These are phyloP conservation scores for Neosilurus hyrtlii DNA, from an alignment of 2,797 vertebrate genomes.

Conservation along the genomic window DNA sequence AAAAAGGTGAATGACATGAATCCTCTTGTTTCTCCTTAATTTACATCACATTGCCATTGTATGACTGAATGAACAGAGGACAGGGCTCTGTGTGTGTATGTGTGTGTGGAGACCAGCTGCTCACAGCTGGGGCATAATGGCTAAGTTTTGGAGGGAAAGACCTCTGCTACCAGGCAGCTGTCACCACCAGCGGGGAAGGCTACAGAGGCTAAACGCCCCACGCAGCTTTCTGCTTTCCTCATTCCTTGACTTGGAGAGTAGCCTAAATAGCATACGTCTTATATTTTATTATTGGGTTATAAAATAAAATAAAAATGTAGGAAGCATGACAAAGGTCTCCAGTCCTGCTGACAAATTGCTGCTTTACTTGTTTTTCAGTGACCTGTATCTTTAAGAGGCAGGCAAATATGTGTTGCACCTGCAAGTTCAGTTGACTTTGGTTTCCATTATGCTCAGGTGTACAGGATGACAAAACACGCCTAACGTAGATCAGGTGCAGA, in stretches of 20 bases:
- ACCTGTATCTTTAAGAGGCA: constrained; percentile 29
- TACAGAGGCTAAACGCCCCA: constrained; percentile 59
- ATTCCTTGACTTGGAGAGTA: not conserved
- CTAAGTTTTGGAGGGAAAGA: constrained; percentile 70
- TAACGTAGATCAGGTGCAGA: constrained; percentile 8
- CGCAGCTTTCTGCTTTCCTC: constrained; percentile 38
- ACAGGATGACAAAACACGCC: not conserved
- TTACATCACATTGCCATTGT: constrained; percentile 58
- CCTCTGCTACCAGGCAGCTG: constrained; percentile 75
- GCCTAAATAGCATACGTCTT: not conserved
- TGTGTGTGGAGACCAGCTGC: constrained; percentile 72
- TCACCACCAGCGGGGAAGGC: constrained; percentile 65
- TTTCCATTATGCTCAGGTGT: constrained; percentile 27
- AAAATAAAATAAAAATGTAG: constrained; percentile 6
- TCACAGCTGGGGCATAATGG: constrained; percentile 77
- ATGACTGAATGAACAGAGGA: constrained; percentile 56
- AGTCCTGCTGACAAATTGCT: not conserved
- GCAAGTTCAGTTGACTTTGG: constrained; percentile 12
- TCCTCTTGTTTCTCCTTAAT: constrained; percentile 50
- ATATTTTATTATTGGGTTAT: constrained; percentile 24
- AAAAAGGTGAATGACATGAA: constrained; percentile 53
- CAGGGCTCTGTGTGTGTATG: constrained; percentile 62
- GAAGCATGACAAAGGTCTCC: not conserved
- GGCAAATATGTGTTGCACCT: constrained; percentile 37
- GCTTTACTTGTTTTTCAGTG: not conserved